Percentiles rank a stretch among this genome's conserved stretches.
phyloP scores from a whole-genome alignment of 1,140 invertebrate species.

The Pantala flavescens region DNA sequence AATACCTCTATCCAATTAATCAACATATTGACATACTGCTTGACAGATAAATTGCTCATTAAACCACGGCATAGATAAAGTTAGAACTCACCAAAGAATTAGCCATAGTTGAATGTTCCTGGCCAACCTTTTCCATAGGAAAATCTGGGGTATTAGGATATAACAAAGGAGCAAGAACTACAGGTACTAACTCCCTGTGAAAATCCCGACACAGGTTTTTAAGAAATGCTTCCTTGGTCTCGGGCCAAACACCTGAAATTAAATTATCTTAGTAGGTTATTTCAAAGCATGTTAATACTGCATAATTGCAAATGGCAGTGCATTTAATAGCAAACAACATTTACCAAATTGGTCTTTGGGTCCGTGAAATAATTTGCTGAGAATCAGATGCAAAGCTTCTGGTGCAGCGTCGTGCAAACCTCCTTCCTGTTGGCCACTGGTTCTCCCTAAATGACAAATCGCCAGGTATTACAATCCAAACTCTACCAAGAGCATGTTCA shows the following conservation, averaged over 20 bases:
- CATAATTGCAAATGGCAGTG: constrained; percentile 1
- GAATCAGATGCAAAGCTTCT: constrained; percentile 75
- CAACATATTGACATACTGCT: too few species aligned
- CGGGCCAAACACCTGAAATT: constrained; percentile 48
- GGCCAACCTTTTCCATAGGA: constrained; percentile 45
- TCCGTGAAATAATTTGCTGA: constrained; percentile 47
- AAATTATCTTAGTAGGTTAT: not conserved
- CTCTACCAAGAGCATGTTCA: not conserved
- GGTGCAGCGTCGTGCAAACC: constrained; percentile 78
- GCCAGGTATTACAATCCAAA: not conserved
- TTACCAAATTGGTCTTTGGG: constrained; percentile 39
- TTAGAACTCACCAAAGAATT: constrained; percentile 46
- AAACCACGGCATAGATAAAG: too few species aligned
- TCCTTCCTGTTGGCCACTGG: constrained; percentile 57
- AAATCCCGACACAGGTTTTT: constrained; percentile 73
- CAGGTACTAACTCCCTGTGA: constrained; percentile 73
- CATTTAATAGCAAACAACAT: not conserved
- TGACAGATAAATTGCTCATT: too few species aligned
- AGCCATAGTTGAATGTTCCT: constrained; percentile 40
- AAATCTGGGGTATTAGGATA: constrained; percentile 69
- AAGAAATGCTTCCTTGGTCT: constrained; percentile 69
- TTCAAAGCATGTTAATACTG: not conserved
- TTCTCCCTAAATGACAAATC: constrained; percentile 33
- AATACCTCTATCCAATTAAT: too few species aligned
- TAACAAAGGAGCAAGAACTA: constrained; percentile 74